Base-by-base conservation (phyloP, 2,888 invertebrate genomes). In the Melikaiella ostensackeni region DNA sequence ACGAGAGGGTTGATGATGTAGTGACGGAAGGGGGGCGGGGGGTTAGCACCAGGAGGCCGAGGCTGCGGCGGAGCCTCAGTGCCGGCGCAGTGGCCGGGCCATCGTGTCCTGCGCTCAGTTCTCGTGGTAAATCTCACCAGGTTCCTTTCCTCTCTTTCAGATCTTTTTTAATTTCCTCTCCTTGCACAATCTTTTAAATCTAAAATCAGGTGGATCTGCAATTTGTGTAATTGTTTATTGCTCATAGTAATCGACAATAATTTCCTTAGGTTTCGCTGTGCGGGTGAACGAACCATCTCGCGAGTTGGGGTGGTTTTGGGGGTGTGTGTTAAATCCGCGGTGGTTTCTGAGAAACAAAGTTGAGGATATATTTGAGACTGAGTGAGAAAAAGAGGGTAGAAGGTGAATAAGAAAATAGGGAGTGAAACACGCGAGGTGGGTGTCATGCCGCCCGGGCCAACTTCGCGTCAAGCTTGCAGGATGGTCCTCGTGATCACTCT, bases 71-170 rank as follows among this genome's bases (percentile, higher is more conserved):
- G 88, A 88, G 89, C 89, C 88, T 90, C 90, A 91, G 91, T 91
- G 90, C 89, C 90, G 91, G 91, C 91, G 91, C 91, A 91, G 91
- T 91, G 91, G 91, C 91, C 91, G 90, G 91, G 91, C 90, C 89
- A 89, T 88, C 89, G 90, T 89, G 91, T 89, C 89, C 90, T 89
- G 89, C 88, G 89, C 75, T 79, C 76, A 63, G 38, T 33, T 38
- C 76, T 76, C 75, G 50, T 46, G 33, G 30, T n/a, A 70, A 50
- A 50, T 70, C 13, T 70, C 30, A n/a, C 30, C 46, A 70, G 70
- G 30, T 30, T 70, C 13, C 21, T 57, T 30, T 50, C 30, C 27
- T 30, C 16, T 27, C 21, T 70, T 30, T 50, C n/a, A 27, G 27
- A 70, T 30, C 50, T 24, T 27, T 19, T 9, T 1, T 16, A 46